Conservation (phyloP, 2,888 invertebrate genomes). For the Timema podura region DNA sequence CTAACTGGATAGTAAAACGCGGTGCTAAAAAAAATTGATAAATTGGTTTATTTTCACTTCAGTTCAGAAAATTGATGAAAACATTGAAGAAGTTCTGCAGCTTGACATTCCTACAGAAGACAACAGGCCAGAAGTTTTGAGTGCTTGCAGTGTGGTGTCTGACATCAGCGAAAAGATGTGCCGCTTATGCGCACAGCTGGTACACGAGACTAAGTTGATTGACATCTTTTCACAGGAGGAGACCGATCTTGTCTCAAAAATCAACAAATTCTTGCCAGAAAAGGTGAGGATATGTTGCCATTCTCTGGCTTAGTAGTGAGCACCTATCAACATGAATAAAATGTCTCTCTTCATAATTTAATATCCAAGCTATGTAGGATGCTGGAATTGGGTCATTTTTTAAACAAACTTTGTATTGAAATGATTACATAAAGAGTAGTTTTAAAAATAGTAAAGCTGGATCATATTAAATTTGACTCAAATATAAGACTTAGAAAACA, state of each 20-base stretch:
- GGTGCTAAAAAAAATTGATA: not conserved
- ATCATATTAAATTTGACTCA: too few relatives aligned
- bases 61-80: not conserved
- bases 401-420: not conserved
- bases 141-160: not conserved
- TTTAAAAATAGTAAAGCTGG: too few relatives aligned
- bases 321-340: not conserved
- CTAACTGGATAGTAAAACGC: too few relatives aligned
- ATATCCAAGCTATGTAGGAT: not conserved
- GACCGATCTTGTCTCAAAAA: constrained; percentile 15
- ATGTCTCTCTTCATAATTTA: not conserved
- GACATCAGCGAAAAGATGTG: constrained; percentile 24
- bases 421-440: too few relatives aligned
- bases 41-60: not conserved
- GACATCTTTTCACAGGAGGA: constrained; percentile 19
- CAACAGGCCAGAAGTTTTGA: too few relatives aligned
- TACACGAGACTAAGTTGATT: constrained; percentile 25
- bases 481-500: too few relatives aligned
- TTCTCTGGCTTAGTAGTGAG: not conserved
- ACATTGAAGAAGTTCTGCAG: too few relatives aligned
- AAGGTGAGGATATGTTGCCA: constrained; percentile 19
- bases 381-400: not conserved
- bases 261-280: constrained; percentile 21
- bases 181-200: constrained; percentile 26
- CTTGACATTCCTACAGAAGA: too few relatives aligned